Conservation (phyloP, 1,140 invertebrate species). For the Ooceraea biroi region DNA sequence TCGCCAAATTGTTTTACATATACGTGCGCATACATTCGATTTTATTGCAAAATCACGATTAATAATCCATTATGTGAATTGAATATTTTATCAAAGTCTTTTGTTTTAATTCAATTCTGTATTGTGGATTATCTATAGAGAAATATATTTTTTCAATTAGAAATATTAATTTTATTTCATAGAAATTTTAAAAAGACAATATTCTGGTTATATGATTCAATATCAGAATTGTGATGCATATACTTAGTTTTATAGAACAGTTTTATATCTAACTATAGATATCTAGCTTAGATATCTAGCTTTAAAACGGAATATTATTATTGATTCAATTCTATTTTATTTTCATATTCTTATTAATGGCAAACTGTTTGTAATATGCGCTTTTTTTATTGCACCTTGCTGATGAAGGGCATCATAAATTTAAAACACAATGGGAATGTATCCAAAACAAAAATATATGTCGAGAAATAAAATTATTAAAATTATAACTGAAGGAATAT, state of each 20-base stretch:
- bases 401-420: no score
- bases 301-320: no score
- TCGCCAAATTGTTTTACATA: not conserved
- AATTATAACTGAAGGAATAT: not conserved
- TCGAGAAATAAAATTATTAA: not conserved
- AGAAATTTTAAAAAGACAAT: not conserved
- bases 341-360: not conserved
- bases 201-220: not conserved
- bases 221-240: not conserved
- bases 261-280: not conserved
- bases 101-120: not conserved
- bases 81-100: not conserved
- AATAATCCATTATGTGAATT: not conserved
- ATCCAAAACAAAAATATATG: not conserved
- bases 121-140: not conserved
- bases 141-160: not conserved
- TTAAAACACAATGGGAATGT: not conserved
- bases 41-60: not conserved
- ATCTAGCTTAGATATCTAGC: not conserved
- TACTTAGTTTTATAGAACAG: not conserved
- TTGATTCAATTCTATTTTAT: not conserved
- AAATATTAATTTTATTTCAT: slow-evolving; percentile 22
- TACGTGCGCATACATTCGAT: not conserved
- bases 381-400: not conserved
- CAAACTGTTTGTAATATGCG: not conserved